Conservation (phyloP, 2,888 invertebrate species). For the Torymus texanus region DNA sequence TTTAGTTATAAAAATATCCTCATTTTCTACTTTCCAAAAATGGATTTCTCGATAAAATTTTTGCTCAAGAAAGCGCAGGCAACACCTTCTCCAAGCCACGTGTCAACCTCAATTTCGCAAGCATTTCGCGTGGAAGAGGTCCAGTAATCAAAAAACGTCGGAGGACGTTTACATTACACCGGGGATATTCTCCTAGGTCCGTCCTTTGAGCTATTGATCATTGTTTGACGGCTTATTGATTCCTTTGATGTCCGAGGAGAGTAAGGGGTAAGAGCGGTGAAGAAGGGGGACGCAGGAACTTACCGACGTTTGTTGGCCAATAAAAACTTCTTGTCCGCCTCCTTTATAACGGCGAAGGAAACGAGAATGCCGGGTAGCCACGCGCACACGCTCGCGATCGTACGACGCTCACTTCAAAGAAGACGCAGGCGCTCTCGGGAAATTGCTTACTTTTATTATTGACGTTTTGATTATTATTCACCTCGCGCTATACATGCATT, state of each 20-base stretch:
- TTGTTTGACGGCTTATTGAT: constrained; percentile 44
- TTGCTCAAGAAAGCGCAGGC: too few species aligned
- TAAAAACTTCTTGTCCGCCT: constrained; percentile 30
- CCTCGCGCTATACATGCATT: not conserved
- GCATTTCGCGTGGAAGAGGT: too few species aligned
- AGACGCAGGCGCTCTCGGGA: constrained; percentile 4
- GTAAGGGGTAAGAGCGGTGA: too few species aligned
- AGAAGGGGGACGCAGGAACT: constrained; percentile 1
- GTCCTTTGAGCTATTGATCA: constrained; percentile 25
- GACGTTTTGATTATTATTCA: constrained; percentile 35
- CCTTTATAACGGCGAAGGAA: constrained; percentile 19
- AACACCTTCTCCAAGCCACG: too few species aligned
- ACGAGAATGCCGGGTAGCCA: not conserved
- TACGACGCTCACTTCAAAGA: constrained; percentile 26
- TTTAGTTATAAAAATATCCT: too few species aligned
- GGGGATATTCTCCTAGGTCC: not conserved
- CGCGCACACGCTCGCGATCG: constrained; percentile 18
- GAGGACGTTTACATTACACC: not conserved
- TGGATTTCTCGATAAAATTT: too few species aligned
- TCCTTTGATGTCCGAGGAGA: constrained; percentile 37
- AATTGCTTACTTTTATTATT: constrained; percentile 32
- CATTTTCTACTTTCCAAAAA: too few species aligned
- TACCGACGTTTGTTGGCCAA: constrained; percentile 49
- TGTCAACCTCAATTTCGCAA: too few species aligned
- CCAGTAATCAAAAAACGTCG: not conserved